A percentile compares a stretch with the other conserved stretches of the same genome.
These are phyloP conservation scores for Caiman crocodilus DNA, from an alignment of 2,797 vertebrate genomes.

Conservation along the genomic window DNA sequence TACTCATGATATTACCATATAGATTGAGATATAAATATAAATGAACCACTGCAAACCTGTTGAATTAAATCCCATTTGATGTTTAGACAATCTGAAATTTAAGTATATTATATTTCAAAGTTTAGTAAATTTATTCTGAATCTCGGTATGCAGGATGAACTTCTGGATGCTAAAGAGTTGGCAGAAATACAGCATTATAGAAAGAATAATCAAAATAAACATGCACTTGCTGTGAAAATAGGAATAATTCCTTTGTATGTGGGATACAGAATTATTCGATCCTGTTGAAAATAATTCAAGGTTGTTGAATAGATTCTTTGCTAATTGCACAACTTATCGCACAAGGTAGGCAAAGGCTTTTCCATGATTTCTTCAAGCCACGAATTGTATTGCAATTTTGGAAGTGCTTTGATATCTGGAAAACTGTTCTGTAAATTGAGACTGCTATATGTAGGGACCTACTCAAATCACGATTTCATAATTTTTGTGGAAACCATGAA, in stretches of 20 bases:
- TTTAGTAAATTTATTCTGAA: conserved; percentile 37
- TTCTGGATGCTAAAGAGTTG: conserved; percentile 23
- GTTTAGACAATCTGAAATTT: conserved; percentile 39
- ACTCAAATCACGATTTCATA: no score
- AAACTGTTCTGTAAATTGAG: no score
- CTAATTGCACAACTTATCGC: neutral
- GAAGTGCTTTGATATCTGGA: neutral
- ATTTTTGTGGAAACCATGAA: no score
- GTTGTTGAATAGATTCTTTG: neutral
- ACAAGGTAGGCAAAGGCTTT: neutral
- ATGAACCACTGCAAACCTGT: conserved; percentile 29
- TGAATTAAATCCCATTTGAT: conserved; percentile 51
- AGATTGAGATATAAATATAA: conserved; percentile 62
- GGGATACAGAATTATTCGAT: conserved; percentile 3
- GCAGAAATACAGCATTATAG: neutral
- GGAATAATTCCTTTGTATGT: neutral
- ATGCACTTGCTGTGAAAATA: neutral
- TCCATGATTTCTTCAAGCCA: neutral
- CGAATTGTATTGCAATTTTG: neutral
- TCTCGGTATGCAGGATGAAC: neutral
- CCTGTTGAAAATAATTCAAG: neutral
- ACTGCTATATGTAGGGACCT: no score
- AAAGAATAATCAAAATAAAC: conserved; percentile 8
- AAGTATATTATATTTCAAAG: conserved; percentile 35
- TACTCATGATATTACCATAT: conserved; percentile 47